phyloP scores from a whole-genome alignment of 64 coral and sea anemone genomes.

The Stylophora pistillata region DNA sequence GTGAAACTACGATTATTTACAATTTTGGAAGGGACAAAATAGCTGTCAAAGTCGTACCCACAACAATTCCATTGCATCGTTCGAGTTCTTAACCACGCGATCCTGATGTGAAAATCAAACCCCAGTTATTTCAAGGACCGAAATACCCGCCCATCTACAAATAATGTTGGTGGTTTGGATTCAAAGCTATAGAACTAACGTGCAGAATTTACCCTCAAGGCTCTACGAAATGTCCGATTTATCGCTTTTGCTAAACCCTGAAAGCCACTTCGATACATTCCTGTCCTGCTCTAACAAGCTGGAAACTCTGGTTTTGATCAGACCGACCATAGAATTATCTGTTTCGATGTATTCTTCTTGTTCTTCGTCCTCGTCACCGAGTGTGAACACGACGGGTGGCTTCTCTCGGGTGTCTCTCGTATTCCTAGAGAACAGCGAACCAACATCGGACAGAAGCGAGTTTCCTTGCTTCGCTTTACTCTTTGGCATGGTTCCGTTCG shows the following conservation, averaged over 20 bases:
- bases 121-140: too few relatives aligned
- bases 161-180: too few relatives aligned
- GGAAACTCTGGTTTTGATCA: slow-evolving; percentile 15
- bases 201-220: neutral
- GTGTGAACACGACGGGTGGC: slow-evolving; percentile 25
- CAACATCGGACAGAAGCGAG: neutral
- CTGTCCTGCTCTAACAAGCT: slow-evolving; percentile 11
- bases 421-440: neutral
- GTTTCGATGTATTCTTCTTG: neutral
- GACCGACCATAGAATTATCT: slow-evolving; percentile 13
- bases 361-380: slow-evolving; percentile 28
- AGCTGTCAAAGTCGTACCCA: too few relatives aligned
- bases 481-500: slow-evolving; percentile 20
- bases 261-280: slow-evolving; percentile 22
- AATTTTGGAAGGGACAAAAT: too few relatives aligned
- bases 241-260: slow-evolving; percentile 25
- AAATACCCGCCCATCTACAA: too few relatives aligned
- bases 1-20: too few relatives aligned
- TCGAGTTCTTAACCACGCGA: too few relatives aligned
- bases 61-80: too few relatives aligned
- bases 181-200: neutral
- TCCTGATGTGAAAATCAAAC: too few relatives aligned
- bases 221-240: neutral
- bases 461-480: neutral
- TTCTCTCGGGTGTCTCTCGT: neutral